These are phyloP conservation scores for Hydropotes inermis DNA, from an alignment of 2,113 vertebrate genomes.

Conservation along the genomic window DNA sequence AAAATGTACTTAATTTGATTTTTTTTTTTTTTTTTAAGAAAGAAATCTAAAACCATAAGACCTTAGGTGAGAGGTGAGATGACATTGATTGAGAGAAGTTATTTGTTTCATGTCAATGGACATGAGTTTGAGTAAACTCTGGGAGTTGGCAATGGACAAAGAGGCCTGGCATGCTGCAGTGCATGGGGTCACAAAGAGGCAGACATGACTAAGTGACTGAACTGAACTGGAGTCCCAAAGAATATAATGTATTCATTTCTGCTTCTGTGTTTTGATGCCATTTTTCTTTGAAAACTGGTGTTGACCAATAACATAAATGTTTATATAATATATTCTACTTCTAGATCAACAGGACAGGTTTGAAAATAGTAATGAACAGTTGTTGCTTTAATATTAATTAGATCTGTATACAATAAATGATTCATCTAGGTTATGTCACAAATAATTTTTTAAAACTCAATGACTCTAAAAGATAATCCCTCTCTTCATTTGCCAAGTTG, in stretches of 20 bases:
- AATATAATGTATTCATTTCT: slow-evolving; percentile 41
- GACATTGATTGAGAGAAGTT: slow-evolving; percentile 48
- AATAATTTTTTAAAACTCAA: background rate
- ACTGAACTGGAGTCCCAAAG: slow-evolving; percentile 19
- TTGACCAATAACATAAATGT: background rate
- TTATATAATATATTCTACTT: background rate
- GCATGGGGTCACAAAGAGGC: background rate
- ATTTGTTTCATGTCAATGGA: slow-evolving; percentile 30
- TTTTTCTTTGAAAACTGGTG: slow-evolving; percentile 52
- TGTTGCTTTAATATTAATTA: background rate
- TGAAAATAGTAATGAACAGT: background rate
- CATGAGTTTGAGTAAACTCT: background rate
- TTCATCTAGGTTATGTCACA: background rate
- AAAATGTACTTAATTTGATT: slow-evolving; percentile 36
- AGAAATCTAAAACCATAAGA: slow-evolving; percentile 39
- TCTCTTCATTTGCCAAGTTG: background rate
- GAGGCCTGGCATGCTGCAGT: accelerated
- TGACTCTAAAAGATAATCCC: background rate
- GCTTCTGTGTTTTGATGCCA: slow-evolving; percentile 51
- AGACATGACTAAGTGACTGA: accelerated
- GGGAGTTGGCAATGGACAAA: background rate
- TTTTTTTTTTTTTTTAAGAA: background rate
- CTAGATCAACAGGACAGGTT: background rate
- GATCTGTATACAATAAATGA: background rate
- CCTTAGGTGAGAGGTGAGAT: background rate